Percentiles rank a stretch among this genome's conserved stretches.
Conservation (phyloP, 2,113 vertebrate species). For the Vicugna pacos region DNA sequence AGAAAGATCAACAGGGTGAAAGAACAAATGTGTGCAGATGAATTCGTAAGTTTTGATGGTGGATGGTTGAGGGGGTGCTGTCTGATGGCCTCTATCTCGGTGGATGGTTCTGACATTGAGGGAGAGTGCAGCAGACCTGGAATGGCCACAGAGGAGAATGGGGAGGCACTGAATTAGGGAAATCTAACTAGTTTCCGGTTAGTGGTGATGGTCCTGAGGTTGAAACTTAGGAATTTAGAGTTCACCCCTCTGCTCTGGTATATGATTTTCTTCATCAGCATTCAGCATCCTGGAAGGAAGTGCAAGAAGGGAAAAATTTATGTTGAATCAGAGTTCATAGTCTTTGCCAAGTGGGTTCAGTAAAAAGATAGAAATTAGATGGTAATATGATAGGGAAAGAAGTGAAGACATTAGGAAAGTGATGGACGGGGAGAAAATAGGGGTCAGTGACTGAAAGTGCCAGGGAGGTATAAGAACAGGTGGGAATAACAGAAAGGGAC, state of each 20-base stretch:
- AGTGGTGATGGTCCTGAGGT: not conserved
- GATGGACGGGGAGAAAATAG: not conserved
- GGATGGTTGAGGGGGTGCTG: not conserved
- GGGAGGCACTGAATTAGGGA: not conserved
- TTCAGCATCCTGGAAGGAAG: not conserved
- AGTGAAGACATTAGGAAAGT: not conserved
- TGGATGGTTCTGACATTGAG: not conserved
- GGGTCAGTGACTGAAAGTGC: not conserved
- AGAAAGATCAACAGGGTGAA: not conserved
- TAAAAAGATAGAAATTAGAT: not conserved
- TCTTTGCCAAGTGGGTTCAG: not conserved
- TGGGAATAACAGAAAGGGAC: not conserved
- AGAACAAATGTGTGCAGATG: not conserved
- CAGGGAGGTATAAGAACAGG: not conserved
- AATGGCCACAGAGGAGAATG: not conserved
- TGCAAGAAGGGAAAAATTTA: not conserved
- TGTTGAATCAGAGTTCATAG: not conserved
- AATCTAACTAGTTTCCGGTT: not conserved
- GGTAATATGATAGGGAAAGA: not conserved
- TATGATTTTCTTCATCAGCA: not conserved
- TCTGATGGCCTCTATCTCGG: not conserved
- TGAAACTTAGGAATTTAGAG: not conserved
- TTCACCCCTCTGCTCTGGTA: not conserved
- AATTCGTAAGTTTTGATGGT: not conserved
- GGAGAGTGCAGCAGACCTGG: not conserved